These are phyloP conservation scores for Epinotia nisella DNA, from an alignment of 2,888 invertebrate genomes.

Conservation along the genomic window DNA sequence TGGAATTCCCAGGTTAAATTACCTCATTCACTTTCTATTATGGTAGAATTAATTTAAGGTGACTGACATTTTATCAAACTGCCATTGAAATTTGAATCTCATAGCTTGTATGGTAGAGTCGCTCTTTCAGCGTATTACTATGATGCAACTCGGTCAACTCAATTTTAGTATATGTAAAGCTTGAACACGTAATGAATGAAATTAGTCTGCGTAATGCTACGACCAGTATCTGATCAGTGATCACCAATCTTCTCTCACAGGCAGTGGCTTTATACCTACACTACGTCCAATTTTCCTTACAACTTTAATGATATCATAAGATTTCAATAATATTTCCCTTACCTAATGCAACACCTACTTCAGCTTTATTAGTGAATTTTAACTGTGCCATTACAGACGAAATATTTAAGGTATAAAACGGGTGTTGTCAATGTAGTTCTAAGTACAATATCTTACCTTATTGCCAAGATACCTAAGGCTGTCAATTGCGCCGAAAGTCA, in stretches of 20 bases:
- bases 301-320: conserved; percentile 32
- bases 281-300: conserved; percentile 8
- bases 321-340: conserved; percentile 14
- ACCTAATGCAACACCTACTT: conserved; percentile 15
- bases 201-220: neutral
- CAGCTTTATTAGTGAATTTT: neutral
- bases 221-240: neutral
- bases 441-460: neutral
- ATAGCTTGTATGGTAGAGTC: too few species aligned
- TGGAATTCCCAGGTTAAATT: neutral
- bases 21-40: neutral
- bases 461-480: neutral
- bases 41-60: too few species aligned
- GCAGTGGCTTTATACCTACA: neutral
- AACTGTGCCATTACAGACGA: neutral
- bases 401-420: conserved; percentile 1
- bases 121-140: too few species aligned
- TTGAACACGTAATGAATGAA: neutral
- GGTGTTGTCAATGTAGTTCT: neutral
- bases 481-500: neutral
- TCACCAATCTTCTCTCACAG: neutral
- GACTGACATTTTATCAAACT: too few species aligned
- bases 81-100: too few species aligned
- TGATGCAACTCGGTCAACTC: too few species aligned
- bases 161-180: too few species aligned